Conservation (phyloP, 2,888 invertebrate species). For the Cephalotes varians region DNA sequence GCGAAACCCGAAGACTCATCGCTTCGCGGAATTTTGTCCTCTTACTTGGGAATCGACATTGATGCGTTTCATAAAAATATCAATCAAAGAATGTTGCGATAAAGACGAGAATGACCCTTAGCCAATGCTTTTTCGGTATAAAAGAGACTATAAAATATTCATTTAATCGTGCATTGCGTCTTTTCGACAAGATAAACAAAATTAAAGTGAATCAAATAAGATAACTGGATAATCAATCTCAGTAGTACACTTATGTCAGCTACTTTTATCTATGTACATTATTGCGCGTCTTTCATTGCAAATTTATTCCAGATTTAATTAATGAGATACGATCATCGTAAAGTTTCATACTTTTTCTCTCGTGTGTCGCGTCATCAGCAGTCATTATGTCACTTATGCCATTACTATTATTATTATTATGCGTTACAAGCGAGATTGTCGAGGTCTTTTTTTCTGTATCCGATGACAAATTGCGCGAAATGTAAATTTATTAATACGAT, state of each 20-base stretch:
- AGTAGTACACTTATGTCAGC: neutral
- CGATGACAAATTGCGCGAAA: slow-evolving; percentile 69
- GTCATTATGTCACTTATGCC: slow-evolving; percentile 57
- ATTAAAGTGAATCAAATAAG: neutral
- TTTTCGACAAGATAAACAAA: neutral
- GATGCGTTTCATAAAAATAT: neutral
- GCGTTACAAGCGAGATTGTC: neutral
- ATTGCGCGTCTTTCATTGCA: neutral
- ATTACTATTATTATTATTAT: neutral
- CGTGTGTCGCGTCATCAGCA: neutral
- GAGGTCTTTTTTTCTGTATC: slow-evolving; percentile 33
- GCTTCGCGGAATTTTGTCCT: slow-evolving; percentile 48
- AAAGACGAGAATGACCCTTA: neutral
- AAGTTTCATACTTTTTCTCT: neutral
- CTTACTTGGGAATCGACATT: slow-evolving; percentile 50
- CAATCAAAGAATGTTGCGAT: neutral
- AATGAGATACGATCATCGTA: neutral
- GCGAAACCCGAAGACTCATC: slow-evolving; percentile 51
- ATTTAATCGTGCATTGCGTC: neutral
- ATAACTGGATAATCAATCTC: slow-evolving; percentile 13
- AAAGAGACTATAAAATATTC: neutral
- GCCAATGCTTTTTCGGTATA: neutral
- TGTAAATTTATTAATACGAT: slow-evolving; percentile 62
- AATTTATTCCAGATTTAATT: slow-evolving; percentile 22
- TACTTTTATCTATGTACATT: neutral